Conservation (phyloP, 2,888 invertebrate species). For the Frankliniella fusca region DNA sequence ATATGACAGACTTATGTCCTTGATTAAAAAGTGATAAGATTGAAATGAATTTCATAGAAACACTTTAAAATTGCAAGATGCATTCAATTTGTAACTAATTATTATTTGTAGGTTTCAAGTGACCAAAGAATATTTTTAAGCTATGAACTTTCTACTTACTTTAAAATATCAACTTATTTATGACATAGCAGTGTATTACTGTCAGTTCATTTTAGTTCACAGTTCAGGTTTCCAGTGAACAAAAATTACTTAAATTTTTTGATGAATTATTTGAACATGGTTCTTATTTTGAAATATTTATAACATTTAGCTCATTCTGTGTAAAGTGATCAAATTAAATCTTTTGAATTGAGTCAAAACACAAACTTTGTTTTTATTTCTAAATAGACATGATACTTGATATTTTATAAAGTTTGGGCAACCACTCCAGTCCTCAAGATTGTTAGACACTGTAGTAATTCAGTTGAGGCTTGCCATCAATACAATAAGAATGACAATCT, state of each 20-base stretch:
- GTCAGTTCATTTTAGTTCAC: too few species aligned
- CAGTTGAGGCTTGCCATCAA: too few species aligned
- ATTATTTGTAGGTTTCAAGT: not conserved
- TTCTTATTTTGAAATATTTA: not conserved
- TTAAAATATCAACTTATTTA: too few species aligned
- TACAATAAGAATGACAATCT: too few species aligned
- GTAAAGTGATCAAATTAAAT: not conserved
- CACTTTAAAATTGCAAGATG: not conserved
- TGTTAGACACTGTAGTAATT: too few species aligned
- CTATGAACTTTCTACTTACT: too few species aligned
- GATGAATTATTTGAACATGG: not conserved
- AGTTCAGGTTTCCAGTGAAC: too few species aligned
- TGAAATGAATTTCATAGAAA: not conserved
- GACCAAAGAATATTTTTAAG: not conserved
- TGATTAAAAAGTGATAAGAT: not conserved
- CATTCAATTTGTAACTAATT: not conserved
- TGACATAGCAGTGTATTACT: too few species aligned
- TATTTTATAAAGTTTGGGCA: not conserved
- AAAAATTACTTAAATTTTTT: not conserved
- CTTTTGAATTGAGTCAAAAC: not conserved
- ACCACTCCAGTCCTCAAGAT: not conserved
- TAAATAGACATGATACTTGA: not conserved
- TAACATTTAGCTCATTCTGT: not conserved
- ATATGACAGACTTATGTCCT: constrained; percentile 1
- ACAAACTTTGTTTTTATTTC: too few species aligned